Conservation (phyloP, 1,140 invertebrate genomes). For the Thrips palmi region DNA sequence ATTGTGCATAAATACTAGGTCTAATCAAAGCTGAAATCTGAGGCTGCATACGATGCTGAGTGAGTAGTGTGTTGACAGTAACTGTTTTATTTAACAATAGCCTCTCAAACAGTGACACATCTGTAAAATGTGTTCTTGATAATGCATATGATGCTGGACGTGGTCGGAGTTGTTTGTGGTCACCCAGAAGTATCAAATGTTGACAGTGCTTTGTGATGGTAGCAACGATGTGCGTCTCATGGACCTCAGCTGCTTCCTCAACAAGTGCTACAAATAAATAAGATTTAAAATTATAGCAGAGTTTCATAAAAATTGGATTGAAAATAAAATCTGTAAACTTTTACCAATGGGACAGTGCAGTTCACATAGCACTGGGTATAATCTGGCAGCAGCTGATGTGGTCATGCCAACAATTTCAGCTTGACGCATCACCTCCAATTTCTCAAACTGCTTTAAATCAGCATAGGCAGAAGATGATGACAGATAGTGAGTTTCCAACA, state of each 20-base stretch:
- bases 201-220: conserved; percentile 48
- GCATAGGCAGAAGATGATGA: too few species aligned
- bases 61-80: conserved; percentile 27
- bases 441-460: too few species aligned
- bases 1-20: conserved; percentile 36
- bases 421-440: too few species aligned
- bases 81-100: conserved; percentile 41
- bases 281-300: too few species aligned
- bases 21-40: conserved; percentile 37
- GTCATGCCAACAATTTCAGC: conserved; percentile 59
- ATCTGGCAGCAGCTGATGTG: conserved; percentile 51
- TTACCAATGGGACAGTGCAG: conserved; percentile 39
- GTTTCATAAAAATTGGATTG: too few species aligned
- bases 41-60: conserved; percentile 48
- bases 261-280: conserved; percentile 36
- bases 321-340: too few species aligned
- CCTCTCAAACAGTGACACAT: conserved; percentile 56
- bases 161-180: conserved; percentile 58
- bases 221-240: conserved; percentile 56
- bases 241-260: conserved; percentile 72
- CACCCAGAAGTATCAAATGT: conserved; percentile 69
- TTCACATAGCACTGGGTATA: conserved; percentile 36
- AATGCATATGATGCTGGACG: conserved; percentile 36
- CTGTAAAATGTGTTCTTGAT: conserved; percentile 35
- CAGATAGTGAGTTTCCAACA: too few species aligned